These are phyloP conservation scores for Trinorchestia longiramus DNA, from an alignment of 1,140 invertebrate species.

Conservation along the genomic window DNA sequence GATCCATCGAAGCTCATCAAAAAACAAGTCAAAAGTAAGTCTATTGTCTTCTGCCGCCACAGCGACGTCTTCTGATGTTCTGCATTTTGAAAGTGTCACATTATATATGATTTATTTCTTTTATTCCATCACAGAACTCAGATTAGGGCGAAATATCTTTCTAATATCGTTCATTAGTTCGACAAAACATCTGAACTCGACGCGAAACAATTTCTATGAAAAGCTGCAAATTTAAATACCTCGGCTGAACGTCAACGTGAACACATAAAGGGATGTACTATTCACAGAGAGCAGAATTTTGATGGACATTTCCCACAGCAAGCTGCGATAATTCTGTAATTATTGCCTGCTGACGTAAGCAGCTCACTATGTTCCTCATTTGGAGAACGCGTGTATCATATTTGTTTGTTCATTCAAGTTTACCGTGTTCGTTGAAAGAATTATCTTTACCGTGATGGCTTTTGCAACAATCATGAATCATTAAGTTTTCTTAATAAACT, in stretches of 20 bases:
- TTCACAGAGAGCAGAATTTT: not conserved
- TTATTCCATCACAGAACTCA: not conserved
- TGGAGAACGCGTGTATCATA: not conserved
- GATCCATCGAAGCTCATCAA: slow-evolving; percentile 97
- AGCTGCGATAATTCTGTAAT: not conserved
- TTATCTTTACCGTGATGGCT: no score
- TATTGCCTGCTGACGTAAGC: not conserved
- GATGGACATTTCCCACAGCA: not conserved
- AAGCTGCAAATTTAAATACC: not conserved
- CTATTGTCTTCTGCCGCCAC: slow-evolving; percentile 77
- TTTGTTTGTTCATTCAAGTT: not conserved
- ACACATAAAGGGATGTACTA: not conserved
- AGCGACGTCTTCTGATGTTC: slow-evolving; percentile 71
- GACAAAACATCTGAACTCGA: not conserved
- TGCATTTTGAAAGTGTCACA: not conserved
- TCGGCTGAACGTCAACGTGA: not conserved
- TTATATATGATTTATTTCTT: not conserved
- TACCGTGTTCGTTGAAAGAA: no score
- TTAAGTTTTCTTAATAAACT: not conserved
- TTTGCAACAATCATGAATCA: no score
- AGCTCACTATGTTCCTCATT: not conserved
- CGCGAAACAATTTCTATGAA: not conserved
- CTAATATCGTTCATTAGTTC: not conserved
- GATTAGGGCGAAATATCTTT: not conserved
- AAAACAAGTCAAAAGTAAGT: slow-evolving; percentile 98